Conservation (phyloP, 2,888 invertebrate genomes). For the Hedya salicella region DNA sequence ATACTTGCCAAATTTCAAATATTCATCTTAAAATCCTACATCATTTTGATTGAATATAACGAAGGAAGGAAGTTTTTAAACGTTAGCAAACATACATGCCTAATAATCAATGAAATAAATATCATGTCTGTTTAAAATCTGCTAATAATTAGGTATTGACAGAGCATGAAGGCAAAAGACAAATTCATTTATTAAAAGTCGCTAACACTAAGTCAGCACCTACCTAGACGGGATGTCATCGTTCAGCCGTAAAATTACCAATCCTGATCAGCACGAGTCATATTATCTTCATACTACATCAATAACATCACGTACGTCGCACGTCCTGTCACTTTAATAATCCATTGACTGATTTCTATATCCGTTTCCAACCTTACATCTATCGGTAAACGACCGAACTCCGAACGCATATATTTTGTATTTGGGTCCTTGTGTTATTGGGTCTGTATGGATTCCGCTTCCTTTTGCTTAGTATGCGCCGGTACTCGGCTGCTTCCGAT, state of each 20-base stretch:
- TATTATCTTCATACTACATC: constrained; percentile 28
- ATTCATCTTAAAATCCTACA: no score
- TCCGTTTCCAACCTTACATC: background rate
- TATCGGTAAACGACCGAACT: background rate
- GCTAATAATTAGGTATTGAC: no score
- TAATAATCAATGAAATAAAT: no score
- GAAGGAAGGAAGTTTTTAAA: no score
- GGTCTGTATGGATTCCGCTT: constrained; percentile 48
- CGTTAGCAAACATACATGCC: no score
- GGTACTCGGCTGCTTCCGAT: constrained; percentile 51
- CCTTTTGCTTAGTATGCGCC: constrained; percentile 63
- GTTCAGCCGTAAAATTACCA: constrained; percentile 20
- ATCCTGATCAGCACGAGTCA: constrained; percentile 14
- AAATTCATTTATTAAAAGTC: no score
- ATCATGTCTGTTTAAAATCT: no score
- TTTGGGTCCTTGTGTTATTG: background rate
- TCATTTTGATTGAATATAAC: no score
- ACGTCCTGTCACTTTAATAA: constrained; percentile 49
- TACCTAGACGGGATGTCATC: constrained; percentile 16
- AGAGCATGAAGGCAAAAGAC: no score
- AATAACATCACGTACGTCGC: constrained; percentile 45
- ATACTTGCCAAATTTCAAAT: no score
- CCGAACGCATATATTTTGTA: background rate
- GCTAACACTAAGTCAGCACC: background rate
- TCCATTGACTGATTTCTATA: background rate